Evolutionary conservation across 2,797 vertebrate species (phyloP).

Genomic region (Echiichthys vipera): DNA sequence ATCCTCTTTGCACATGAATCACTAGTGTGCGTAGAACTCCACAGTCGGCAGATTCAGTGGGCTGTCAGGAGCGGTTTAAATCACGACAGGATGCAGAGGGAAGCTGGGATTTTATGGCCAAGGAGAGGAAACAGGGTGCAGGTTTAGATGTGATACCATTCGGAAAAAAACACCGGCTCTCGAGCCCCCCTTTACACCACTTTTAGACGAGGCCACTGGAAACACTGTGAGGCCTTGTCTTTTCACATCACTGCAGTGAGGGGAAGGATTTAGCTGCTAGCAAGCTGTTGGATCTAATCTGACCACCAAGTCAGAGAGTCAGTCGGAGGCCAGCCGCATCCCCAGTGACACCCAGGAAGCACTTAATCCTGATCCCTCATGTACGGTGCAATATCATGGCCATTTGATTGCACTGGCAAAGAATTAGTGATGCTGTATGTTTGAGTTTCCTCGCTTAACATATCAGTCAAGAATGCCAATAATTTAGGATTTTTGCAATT

Average conservation of each 20-base stretch:
- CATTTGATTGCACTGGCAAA: constrained; percentile 33
- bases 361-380: constrained; percentile 63
- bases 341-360: constrained; percentile 49
- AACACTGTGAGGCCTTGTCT: constrained; percentile 23
- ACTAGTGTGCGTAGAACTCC: constrained; percentile 20
- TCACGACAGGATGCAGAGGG: constrained; percentile 37
- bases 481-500: background rate
- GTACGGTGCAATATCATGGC: constrained; percentile 12
- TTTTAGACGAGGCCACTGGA: constrained; percentile 34
- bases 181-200: constrained; percentile 11
- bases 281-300: constrained; percentile 76
- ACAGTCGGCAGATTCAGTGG: constrained; percentile 49
- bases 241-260: constrained; percentile 47
- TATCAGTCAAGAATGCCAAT: background rate
- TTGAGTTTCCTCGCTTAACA: background rate
- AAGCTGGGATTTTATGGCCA: constrained; percentile 35
- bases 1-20: constrained; percentile 24
- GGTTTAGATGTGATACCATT: constrained; percentile 31
- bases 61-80: constrained; percentile 57
- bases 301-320: constrained; percentile 63
- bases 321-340: constrained; percentile 42
- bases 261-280: constrained; percentile 73
- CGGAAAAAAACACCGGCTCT: constrained; percentile 14
- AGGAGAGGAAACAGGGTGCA: constrained; percentile 19
- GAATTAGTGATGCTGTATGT: constrained; percentile 9